Conservation (phyloP, 2,113 vertebrate genomes). For the Apistogramma diplotaenia region DNA sequence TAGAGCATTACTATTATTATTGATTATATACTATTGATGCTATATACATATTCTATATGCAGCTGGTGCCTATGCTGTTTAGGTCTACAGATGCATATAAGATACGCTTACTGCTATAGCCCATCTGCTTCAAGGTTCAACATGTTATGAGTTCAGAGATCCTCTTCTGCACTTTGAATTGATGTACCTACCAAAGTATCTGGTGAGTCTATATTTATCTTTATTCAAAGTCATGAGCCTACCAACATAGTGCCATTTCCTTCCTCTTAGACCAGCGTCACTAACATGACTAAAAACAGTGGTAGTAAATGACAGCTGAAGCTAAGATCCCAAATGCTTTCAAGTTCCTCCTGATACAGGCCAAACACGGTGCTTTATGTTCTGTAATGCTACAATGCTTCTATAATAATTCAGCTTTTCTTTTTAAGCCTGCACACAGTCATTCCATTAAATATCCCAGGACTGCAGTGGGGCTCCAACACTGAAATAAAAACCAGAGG, state of each 20-base stretch:
- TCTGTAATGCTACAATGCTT: not conserved
- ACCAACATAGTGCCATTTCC: not conserved
- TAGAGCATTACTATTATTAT: not conserved
- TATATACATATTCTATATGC: not conserved
- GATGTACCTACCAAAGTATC: not conserved
- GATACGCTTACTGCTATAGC: too few species aligned
- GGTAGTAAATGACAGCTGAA: not conserved
- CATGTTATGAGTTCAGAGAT: too few species aligned
- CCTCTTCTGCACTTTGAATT: too few species aligned
- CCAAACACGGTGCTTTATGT: not conserved
- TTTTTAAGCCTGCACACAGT: not conserved
- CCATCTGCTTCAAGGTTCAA: too few species aligned
- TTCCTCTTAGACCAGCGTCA: not conserved
- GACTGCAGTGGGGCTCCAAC: not conserved
- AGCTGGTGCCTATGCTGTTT: not conserved
- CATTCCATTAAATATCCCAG: not conserved
- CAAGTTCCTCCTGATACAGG: not conserved
- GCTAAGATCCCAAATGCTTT: not conserved
- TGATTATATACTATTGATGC: not conserved
- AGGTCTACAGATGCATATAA: not conserved
- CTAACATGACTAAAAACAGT: not conserved
- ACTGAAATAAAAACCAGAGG: not conserved
- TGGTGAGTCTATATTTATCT: not conserved
- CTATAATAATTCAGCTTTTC: not conserved
- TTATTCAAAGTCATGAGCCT: not conserved